Evolutionary conservation across 2,888 invertebrate genomes (phyloP).

Genomic region (Pseudococcus viburni): DNA sequence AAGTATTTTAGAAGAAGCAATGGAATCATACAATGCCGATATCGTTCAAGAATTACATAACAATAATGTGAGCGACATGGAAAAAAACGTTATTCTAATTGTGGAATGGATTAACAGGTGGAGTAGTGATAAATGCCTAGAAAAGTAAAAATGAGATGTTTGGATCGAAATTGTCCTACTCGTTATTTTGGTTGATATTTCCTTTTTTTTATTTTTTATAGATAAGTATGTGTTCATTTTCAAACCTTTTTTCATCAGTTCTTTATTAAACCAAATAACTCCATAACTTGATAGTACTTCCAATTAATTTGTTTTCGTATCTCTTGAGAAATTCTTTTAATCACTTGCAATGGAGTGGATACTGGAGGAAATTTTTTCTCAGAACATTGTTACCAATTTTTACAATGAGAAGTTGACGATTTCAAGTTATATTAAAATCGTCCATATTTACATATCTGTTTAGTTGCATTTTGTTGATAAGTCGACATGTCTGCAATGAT

Average conservation of each 20-base stretch:
- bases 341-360: no score
- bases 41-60: conserved; percentile 88
- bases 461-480: neutral
- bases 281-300: no score
- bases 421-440: neutral
- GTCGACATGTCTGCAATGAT: neutral
- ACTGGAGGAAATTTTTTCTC: neutral
- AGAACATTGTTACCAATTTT: neutral
- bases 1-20: conserved; percentile 91
- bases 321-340: no score
- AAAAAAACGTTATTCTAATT: conserved; percentile 83
- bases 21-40: conserved; percentile 84
- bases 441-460: neutral
- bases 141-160: conserved; percentile 56
- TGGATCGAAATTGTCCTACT: neutral
- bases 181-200: neutral
- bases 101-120: conserved; percentile 82
- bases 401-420: neutral
- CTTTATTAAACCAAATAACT: no score
- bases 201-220: neutral
- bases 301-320: no score
- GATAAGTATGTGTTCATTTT: neutral
- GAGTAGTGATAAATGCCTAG: conserved; percentile 66
- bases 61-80: conserved; percentile 83
- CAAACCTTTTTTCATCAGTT: neutral